Evolutionary conservation across 2,888 invertebrate genomes (phyloP).

Genomic region (Agrypnus murinus): DNA sequence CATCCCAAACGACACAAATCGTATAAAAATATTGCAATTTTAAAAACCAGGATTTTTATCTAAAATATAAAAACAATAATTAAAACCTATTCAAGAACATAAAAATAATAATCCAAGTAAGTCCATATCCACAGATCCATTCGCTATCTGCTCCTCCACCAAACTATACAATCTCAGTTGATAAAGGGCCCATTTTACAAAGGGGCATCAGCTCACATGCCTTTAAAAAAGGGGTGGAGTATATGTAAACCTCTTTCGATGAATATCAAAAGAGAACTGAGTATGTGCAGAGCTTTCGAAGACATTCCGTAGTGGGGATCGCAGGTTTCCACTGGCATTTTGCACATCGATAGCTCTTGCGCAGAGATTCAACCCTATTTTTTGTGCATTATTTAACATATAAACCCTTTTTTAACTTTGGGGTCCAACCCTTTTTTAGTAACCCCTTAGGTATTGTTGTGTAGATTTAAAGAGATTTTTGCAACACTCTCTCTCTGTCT

Average conservation of each 20-base stretch:
- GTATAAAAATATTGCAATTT: too few relatives aligned
- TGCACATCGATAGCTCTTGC: slow-evolving; percentile 45
- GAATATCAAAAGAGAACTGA: slow-evolving; percentile 26
- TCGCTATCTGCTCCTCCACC: slow-evolving; percentile 8
- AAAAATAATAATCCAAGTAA: too few relatives aligned
- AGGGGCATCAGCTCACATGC: background rate
- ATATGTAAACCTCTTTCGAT: slow-evolving; percentile 16
- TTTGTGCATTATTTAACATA: slow-evolving; percentile 52
- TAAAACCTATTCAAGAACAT: too few relatives aligned
- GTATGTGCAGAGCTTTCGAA: slow-evolving; percentile 20
- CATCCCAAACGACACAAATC: too few relatives aligned
- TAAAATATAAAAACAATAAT: too few relatives aligned
- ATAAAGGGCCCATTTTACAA: background rate
- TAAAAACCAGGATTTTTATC: too few relatives aligned
- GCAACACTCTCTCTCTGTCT: background rate
- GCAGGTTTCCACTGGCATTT: slow-evolving; percentile 21
- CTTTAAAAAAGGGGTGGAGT: slow-evolving; percentile 29
- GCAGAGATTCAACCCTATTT: slow-evolving; percentile 53
- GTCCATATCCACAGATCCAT: background rate
- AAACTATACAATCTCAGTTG: slow-evolving; percentile 6
- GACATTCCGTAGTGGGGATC: slow-evolving; percentile 55
- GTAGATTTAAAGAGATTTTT: background rate
- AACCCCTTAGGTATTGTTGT: slow-evolving; percentile 34
- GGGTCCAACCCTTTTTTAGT: slow-evolving; percentile 49
- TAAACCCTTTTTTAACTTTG: slow-evolving; percentile 49